Percentiles rank a stretch among this genome's conserved stretches.
These are phyloP conservation scores for Imbricaverruca yamaguchii DNA, from an alignment of 2,888 invertebrate species.

Conservation along the genomic window DNA sequence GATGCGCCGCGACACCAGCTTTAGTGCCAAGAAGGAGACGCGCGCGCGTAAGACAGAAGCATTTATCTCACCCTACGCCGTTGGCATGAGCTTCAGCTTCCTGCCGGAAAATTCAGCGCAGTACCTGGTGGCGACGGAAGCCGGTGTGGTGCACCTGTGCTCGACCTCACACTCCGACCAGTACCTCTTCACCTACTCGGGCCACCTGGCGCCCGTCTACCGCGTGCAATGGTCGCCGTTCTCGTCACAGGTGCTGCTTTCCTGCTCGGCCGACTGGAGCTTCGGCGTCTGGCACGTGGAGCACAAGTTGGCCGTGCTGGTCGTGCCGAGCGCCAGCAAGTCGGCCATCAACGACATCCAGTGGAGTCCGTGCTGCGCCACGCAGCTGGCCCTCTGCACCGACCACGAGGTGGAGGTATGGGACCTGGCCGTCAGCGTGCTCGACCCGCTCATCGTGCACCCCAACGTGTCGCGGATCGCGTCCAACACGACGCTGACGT, in stretches of 20 bases:
- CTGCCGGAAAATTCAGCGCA: not conserved
- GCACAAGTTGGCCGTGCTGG: not conserved
- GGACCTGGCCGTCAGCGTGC: constrained; percentile 2
- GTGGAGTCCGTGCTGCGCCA: constrained; percentile 2
- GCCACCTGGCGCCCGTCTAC: not conserved
- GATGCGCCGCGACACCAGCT: constrained; percentile 5
- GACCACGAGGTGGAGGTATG: constrained; percentile 17
- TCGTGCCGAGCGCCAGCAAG: not conserved
- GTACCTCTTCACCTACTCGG: not conserved
- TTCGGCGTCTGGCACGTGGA: constrained; percentile 3
- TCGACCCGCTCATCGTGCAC: constrained; percentile 9
- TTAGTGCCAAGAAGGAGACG: not conserved
- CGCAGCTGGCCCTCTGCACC: constrained; percentile 6
- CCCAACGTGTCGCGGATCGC: not conserved
- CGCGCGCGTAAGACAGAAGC: not conserved
- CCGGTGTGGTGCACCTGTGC: not conserved
- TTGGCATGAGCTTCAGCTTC: constrained; percentile 1
- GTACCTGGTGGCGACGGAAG: constrained; percentile 1
- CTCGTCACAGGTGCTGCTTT: not conserved
- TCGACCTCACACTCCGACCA: not conserved
- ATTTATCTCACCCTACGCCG: not conserved
- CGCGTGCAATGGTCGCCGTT: constrained; percentile 8
- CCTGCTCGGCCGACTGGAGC: constrained; percentile 9
- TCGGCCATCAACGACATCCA: constrained; percentile 19
- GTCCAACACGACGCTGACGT: constrained; percentile 4